Conservation (phyloP, 2,113 vertebrate species). For the Benitochromis conjunctus region DNA sequence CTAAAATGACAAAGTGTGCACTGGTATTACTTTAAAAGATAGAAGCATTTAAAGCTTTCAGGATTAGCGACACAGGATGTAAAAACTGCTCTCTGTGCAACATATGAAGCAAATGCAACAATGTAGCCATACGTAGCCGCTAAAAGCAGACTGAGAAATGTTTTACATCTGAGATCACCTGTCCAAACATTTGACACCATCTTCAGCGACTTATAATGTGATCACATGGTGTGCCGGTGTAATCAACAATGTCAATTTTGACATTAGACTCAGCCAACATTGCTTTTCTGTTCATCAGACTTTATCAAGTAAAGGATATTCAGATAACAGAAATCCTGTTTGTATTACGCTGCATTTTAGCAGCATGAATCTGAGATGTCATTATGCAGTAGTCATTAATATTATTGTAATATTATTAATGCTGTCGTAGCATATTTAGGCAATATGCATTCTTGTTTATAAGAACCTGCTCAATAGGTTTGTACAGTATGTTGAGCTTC, state of each 20-base stretch:
- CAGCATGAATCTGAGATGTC: background rate
- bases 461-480: background rate
- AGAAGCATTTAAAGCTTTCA: background rate
- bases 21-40: background rate
- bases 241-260: background rate
- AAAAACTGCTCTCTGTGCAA: background rate
- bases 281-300: background rate
- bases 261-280: background rate
- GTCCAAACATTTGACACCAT: background rate
- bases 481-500: background rate
- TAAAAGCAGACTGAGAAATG: background rate
- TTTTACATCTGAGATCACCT: background rate
- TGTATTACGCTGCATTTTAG: background rate
- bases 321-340: background rate
- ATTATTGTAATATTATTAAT: background rate
- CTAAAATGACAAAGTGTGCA: background rate
- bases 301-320: background rate
- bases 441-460: background rate
- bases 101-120: constrained; percentile 2
- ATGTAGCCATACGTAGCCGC: background rate
- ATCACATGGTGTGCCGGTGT: background rate
- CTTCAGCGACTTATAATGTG: background rate
- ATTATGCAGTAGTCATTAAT: background rate
- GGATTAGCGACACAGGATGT: constrained; percentile 5
- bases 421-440: background rate